These are phyloP conservation scores for Conistra vaccinii DNA, from an alignment of 2,888 invertebrate genomes.

Conservation along the genomic window DNA sequence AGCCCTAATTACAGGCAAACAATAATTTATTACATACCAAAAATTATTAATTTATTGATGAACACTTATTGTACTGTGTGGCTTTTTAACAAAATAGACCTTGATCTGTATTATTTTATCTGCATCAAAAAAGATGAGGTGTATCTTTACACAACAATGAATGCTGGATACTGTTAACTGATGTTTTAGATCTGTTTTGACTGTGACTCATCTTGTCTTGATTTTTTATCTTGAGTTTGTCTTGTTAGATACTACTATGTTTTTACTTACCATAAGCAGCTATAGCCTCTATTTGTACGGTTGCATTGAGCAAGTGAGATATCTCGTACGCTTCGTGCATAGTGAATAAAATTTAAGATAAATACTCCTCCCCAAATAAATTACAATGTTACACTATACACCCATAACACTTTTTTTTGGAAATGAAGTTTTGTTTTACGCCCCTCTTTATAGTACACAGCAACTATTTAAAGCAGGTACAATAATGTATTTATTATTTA, in stretches of 20 bases:
- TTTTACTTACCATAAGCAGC: conserved; percentile 95
- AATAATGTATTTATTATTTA: not conserved
- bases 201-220: conserved; percentile 30
- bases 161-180: not conserved
- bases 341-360: conserved; percentile 45
- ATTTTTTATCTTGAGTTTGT: not conserved
- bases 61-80: not conserved
- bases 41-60: not conserved
- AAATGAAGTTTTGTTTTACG: not conserved
- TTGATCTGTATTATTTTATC: not conserved
- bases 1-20: not conserved
- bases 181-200: conserved; percentile 9
- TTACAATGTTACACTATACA: conserved; percentile 30
- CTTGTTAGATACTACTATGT: not conserved
- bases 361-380: conserved; percentile 6
- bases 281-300: conserved; percentile 97
- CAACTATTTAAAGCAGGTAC: not conserved
- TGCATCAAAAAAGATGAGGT: not conserved
- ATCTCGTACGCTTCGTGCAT: conserved; percentile 97
- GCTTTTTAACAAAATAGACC: not conserved
- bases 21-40: not conserved
- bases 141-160: not conserved
- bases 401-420: conserved; percentile 22
- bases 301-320: conserved; percentile 95
- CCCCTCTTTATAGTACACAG: not conserved